A percentile compares a stretch with the other conserved stretches of the same genome.
Evolutionary conservation across 2,797 vertebrate species (phyloP).

Genomic region (Typhlichthys eigenmanni): DNA sequence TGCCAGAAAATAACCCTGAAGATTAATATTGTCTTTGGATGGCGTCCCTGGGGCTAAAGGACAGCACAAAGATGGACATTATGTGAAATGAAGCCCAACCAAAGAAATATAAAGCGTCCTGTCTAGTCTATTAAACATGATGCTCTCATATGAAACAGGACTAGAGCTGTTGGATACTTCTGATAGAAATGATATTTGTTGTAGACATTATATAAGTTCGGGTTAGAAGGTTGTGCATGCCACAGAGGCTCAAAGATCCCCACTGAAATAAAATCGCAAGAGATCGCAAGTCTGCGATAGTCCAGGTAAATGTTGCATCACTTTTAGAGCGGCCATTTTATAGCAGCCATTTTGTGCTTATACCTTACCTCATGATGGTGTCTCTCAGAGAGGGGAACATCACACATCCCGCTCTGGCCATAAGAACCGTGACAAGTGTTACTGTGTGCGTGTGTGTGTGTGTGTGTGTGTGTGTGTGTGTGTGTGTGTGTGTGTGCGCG

Average conservation of each 20-base stretch:
- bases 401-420: slow-evolving; percentile 43
- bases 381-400: slow-evolving; percentile 39
- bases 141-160: too few species aligned
- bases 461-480: slow-evolving; percentile 29
- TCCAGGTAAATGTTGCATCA: slow-evolving; percentile 45
- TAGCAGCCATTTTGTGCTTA: slow-evolving; percentile 40
- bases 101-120: slow-evolving; percentile 2
- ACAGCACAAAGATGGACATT: slow-evolving; percentile 60
- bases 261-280: too few species aligned
- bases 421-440: slow-evolving; percentile 54
- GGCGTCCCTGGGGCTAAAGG: slow-evolving; percentile 52
- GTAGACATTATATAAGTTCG: too few species aligned
- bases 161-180: too few species aligned
- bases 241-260: too few species aligned
- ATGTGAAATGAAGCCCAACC: slow-evolving; percentile 34
- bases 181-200: too few species aligned
- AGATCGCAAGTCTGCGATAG: slow-evolving; percentile 42
- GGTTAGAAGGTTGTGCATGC: too few species aligned
- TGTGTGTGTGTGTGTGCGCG: slow-evolving; percentile 31
- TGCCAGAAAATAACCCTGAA: slow-evolving; percentile 49
- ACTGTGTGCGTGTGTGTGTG: slow-evolving; percentile 5
- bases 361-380: slow-evolving; percentile 25
- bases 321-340: slow-evolving; percentile 41
- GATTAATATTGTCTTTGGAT: slow-evolving; percentile 60
- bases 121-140: slow-evolving; percentile 12